Evolutionary conservation across 2,113 vertebrate species (phyloP).

Genomic region (Hypomesus transpacificus): DNA sequence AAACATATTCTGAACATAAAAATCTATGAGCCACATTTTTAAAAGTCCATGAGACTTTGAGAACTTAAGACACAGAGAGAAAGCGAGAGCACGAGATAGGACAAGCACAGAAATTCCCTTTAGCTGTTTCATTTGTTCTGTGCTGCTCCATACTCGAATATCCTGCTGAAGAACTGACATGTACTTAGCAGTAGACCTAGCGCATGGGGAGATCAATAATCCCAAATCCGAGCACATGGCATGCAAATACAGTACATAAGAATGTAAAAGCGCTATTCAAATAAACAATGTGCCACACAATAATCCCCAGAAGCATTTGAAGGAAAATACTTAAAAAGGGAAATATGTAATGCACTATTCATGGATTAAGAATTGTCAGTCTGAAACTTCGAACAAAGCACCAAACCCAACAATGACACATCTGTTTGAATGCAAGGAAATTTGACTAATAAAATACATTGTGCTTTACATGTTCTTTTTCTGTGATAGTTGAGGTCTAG

Average conservation of each 20-base stretch:
- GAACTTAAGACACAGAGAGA: no score
- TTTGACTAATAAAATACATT: no score
- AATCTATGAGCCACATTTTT: not conserved
- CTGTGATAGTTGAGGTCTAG: no score
- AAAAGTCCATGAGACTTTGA: not conserved
- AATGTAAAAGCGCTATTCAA: not conserved
- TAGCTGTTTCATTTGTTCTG: no score
- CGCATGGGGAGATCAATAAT: no score
- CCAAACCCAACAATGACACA: not conserved
- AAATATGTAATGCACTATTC: not conserved
- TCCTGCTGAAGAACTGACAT: no score
- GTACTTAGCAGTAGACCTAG: no score
- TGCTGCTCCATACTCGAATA: no score
- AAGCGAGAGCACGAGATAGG: no score
- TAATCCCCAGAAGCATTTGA: slow-evolving; percentile 20
- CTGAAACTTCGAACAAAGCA: slow-evolving; percentile 16
- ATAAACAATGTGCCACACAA: slow-evolving; percentile 5
- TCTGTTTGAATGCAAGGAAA: no score
- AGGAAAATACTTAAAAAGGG: not conserved
- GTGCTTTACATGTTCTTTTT: no score
- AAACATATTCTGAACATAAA: not conserved
- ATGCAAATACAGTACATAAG: not conserved
- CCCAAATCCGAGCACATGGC: not conserved
- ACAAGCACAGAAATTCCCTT: no score
- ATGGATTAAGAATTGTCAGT: not conserved